Conservation (phyloP, 2,888 invertebrate genomes). For the Tipula vernalis region DNA sequence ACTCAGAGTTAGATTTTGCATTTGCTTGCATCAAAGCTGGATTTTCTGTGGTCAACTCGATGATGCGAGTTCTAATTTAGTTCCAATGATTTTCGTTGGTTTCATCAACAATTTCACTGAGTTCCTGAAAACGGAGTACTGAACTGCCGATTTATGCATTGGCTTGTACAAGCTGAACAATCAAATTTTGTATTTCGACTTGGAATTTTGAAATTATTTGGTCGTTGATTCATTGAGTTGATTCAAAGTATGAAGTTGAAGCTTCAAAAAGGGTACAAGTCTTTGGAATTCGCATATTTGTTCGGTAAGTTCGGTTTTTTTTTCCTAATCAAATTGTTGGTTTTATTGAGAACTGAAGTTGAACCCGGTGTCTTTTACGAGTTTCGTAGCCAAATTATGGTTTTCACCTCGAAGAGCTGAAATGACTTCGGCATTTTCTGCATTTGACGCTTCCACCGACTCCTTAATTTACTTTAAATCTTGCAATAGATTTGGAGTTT, state of each 20-base stretch:
- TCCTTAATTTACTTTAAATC: not conserved
- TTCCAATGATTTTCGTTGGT: not conserved
- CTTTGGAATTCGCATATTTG: not conserved
- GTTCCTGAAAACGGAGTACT: not conserved
- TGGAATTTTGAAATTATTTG: not conserved
- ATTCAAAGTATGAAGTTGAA: not conserved
- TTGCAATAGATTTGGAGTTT: too few relatives aligned
- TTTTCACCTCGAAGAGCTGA: not conserved
- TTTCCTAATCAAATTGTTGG: not conserved
- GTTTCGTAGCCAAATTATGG: not conserved
- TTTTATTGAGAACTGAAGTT: not conserved
- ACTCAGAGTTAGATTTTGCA: not conserved
- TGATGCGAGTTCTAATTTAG: not conserved
- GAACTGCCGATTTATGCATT: not conserved
- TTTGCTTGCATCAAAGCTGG: not conserved
- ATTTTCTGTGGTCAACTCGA: not conserved
- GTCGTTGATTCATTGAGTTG: not conserved
- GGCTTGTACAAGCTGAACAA: not conserved
- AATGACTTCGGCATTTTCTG: not conserved
- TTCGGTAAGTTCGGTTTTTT: not conserved
- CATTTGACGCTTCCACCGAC: not conserved
- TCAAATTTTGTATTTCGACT: not conserved
- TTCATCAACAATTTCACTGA: not conserved
- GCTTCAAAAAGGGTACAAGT: not conserved
- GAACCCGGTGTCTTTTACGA: not conserved